A percentile compares a stretch with the other conserved stretches of the same genome.
Conservation (phyloP, 2,797 vertebrate genomes). For the Macropodus opercularis region DNA sequence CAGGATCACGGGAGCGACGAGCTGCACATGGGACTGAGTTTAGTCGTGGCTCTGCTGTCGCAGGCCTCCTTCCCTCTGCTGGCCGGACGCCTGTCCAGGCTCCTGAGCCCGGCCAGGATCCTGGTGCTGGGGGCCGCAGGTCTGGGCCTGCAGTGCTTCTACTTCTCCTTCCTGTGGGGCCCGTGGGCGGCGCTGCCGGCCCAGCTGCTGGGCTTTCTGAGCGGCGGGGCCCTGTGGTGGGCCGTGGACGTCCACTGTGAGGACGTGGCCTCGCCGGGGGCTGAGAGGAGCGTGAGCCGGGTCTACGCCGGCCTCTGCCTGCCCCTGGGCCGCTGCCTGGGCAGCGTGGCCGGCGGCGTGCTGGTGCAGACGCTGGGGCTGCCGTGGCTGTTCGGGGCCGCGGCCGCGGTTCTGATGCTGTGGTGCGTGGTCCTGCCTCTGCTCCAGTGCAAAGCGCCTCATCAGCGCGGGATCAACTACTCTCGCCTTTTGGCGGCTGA, state of each 20-base stretch:
- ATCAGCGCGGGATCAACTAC: constrained; percentile 87
- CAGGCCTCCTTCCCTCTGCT: constrained; percentile 78
- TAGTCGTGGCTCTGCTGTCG: constrained; percentile 79
- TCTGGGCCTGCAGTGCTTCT: constrained; percentile 83
- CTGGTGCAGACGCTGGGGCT: constrained; percentile 76
- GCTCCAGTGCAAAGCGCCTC: constrained; percentile 83
- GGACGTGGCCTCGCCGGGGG: constrained; percentile 80
- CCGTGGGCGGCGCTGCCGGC: constrained; percentile 83
- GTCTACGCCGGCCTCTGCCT: constrained; percentile 75
- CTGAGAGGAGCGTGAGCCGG: constrained; percentile 79
- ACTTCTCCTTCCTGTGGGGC: constrained; percentile 88
- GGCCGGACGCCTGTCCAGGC: constrained; percentile 64
- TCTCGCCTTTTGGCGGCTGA: constrained; percentile 86
- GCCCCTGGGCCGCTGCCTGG: constrained; percentile 78
- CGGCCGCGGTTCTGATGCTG: constrained; percentile 65
- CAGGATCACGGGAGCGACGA: constrained; percentile 83
- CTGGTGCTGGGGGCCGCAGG: constrained; percentile 68
- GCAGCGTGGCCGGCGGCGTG: constrained; percentile 85
- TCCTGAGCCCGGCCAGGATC: constrained; percentile 73
- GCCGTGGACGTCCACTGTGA: constrained; percentile 73
- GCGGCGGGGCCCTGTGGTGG: constrained; percentile 85
- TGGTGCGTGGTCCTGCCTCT: constrained; percentile 83
- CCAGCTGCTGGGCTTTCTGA: constrained; percentile 83
- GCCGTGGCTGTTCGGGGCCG: constrained; percentile 77
- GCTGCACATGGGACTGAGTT: constrained; percentile 84